phyloP scores from a whole-genome alignment of 2,113 vertebrate species.

The Gasterosteus nipponicus region DNA sequence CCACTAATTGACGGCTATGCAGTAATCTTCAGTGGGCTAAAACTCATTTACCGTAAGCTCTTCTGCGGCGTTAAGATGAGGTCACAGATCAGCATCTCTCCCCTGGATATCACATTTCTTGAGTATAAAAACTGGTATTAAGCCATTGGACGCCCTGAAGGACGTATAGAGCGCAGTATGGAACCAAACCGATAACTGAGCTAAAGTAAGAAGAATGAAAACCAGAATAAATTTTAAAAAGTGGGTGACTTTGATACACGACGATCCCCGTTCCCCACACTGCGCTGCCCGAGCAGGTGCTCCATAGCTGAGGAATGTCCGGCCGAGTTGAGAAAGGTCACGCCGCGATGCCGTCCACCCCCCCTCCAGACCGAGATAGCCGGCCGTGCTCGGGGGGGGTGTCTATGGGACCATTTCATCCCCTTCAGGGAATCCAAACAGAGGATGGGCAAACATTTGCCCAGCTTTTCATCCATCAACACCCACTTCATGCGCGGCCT shows the following conservation, averaged over 20 bases:
- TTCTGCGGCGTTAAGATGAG: slow-evolving; percentile 49
- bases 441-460: slow-evolving; percentile 11
- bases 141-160: background rate
- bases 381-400: too few relatives aligned
- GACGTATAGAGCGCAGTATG: background rate
- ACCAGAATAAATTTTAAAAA: slow-evolving; percentile 7
- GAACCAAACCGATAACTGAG: background rate
- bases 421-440: slow-evolving; percentile 14
- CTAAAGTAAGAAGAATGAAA: background rate
- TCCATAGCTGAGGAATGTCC: slow-evolving; percentile 58
- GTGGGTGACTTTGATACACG: slow-evolving; percentile 24
- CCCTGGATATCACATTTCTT: slow-evolving; percentile 8
- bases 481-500: slow-evolving; percentile 8
- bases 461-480: slow-evolving; percentile 17
- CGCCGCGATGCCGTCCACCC: slow-evolving; percentile 14
- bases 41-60: slow-evolving; percentile 64
- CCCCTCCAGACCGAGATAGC: too few relatives aligned
- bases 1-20: slow-evolving; percentile 72
- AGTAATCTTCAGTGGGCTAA: slow-evolving; percentile 65
- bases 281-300: slow-evolving; percentile 60
- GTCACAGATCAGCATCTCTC: slow-evolving; percentile 43
- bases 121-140: slow-evolving; percentile 25
- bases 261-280: background rate
- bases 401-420: slow-evolving; percentile 48
- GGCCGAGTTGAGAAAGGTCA: slow-evolving; percentile 68